phyloP scores from a whole-genome alignment of 2,113 vertebrate species.

The Phrynocephalus versicolor region DNA sequence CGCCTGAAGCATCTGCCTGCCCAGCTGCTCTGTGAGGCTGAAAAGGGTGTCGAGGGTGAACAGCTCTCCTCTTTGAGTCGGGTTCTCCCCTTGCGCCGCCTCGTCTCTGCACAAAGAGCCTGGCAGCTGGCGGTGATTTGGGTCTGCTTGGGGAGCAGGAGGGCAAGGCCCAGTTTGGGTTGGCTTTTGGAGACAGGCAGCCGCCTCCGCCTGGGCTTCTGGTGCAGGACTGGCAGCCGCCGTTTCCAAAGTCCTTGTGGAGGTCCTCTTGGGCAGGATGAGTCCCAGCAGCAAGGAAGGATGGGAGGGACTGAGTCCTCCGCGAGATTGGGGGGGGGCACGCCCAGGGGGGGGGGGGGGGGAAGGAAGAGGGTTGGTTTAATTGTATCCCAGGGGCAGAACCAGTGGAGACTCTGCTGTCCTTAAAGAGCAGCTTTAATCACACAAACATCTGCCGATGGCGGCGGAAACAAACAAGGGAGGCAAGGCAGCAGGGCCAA shows the following conservation, averaged over 20 bases:
- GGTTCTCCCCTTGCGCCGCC: background rate
- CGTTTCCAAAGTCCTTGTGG: background rate
- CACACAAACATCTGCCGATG: no score
- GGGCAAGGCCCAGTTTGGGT: constrained; percentile 32
- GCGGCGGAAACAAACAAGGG: no score
- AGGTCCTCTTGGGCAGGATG: constrained; percentile 57
- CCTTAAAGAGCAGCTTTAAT: background rate
- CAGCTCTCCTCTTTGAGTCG: background rate
- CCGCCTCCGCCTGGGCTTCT: constrained; percentile 35
- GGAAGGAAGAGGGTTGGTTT: no score
- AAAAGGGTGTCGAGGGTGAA: background rate
- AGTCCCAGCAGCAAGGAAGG: constrained; percentile 51
- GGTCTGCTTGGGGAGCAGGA: background rate
- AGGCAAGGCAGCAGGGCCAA: no score
- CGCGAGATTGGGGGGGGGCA: no score
- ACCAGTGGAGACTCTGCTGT: background rate
- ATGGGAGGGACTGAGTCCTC: constrained; percentile 51
- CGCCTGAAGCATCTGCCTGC: background rate
- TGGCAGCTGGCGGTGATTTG: background rate
- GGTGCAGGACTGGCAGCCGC: background rate
- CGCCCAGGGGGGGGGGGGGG: no score
- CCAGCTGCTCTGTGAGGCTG: background rate
- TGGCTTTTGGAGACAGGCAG: constrained; percentile 44
- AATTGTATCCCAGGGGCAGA: background rate
- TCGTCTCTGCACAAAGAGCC: background rate